phyloP scores from a whole-genome alignment of 2,888 invertebrate genomes.

The Trisateles emortualis region DNA sequence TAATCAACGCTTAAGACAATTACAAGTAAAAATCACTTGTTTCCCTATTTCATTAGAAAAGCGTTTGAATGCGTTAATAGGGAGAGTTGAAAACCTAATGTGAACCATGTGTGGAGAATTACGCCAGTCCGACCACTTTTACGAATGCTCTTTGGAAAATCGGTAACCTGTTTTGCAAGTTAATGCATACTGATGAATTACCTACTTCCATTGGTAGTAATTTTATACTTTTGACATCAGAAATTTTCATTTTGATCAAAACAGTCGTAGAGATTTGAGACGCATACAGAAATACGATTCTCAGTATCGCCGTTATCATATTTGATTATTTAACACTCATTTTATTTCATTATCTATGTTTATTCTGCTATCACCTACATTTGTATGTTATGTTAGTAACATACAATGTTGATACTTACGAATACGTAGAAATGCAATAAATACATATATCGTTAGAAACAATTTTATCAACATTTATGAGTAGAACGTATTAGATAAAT shows the following conservation, averaged over 20 bases:
- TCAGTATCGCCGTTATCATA: conserved; percentile 16
- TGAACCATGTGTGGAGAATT: conserved; percentile 44
- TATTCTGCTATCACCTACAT: conserved; percentile 22
- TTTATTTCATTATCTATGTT: conserved; percentile 17
- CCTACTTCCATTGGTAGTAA: conserved; percentile 14
- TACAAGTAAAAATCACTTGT: background rate
- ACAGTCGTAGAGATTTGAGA: conserved; percentile 1
- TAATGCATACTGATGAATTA: conserved; percentile 46
- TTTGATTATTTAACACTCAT: conserved; percentile 15
- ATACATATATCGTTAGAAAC: conserved; percentile 14
- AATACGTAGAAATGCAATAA: conserved; percentile 7
- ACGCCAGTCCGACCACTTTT: conserved; percentile 52
- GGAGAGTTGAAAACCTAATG: conserved; percentile 46
- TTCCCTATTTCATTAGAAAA: conserved; percentile 16
- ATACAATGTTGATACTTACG: conserved; percentile 1
- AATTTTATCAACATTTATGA: background rate
- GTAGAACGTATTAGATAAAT: background rate
- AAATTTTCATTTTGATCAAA: conserved; percentile 14
- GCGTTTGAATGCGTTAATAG: conserved; percentile 6
- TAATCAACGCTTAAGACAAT: background rate
- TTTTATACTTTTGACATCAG: conserved; percentile 11
- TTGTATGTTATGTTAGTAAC: conserved; percentile 23
- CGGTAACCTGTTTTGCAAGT: conserved; percentile 54
- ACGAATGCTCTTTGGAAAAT: conserved; percentile 52
- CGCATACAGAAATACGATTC: conserved; percentile 7